A percentile compares a stretch with the other conserved stretches of the same genome.
These are phyloP conservation scores for Eulemur rufifrons DNA, from an alignment of 2,113 vertebrate species.

Conservation along the genomic window DNA sequence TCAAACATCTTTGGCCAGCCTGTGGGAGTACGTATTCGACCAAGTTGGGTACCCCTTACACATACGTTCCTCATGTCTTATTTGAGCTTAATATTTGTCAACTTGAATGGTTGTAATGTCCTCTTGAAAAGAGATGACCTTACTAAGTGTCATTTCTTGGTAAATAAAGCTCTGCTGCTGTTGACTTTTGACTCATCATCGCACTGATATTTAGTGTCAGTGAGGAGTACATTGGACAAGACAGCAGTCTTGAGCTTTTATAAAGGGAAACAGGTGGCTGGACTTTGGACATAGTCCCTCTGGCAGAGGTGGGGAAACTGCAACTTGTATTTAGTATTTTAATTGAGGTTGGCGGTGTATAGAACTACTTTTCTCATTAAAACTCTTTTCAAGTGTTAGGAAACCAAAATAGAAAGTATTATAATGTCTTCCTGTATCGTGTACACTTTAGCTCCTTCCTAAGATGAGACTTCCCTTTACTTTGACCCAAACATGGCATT, in stretches of 20 bases:
- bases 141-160: constrained; percentile 68
- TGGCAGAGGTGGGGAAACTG: constrained; percentile 40
- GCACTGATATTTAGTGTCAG: constrained; percentile 62
- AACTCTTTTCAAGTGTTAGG: constrained; percentile 56
- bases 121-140: constrained; percentile 66
- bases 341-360: constrained; percentile 55
- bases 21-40: neutral
- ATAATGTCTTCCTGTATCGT: constrained; percentile 45
- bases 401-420: constrained; percentile 62
- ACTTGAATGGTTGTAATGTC: constrained; percentile 49
- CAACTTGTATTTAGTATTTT: constrained; percentile 64
- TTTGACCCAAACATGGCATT: neutral
- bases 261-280: constrained; percentile 68
- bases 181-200: constrained; percentile 75
- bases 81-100: neutral
- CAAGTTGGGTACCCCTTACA: neutral
- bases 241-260: constrained; percentile 47
- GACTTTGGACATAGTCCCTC: constrained; percentile 42
- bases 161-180: constrained; percentile 72
- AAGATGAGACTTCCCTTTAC: constrained; percentile 33
- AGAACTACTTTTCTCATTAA: constrained; percentile 66
- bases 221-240: constrained; percentile 49
- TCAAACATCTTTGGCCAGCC: neutral
- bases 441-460: constrained; percentile 50
- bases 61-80: neutral